Base-by-base conservation (phyloP, 2,888 invertebrate genomes). In the Creontiades dilutus region DNA sequence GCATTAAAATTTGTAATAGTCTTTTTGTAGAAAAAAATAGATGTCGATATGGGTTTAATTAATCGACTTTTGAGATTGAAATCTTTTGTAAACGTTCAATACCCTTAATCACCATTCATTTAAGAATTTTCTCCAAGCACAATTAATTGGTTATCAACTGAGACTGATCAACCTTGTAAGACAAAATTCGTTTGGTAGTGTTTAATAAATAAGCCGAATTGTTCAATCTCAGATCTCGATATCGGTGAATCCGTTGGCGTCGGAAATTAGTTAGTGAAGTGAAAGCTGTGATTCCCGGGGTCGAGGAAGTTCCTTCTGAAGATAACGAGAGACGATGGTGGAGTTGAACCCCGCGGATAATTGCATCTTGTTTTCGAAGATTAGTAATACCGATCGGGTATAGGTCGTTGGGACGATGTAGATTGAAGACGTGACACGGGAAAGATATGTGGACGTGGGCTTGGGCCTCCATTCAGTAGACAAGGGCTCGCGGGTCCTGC, bases 361-460 rank as follows among this genome's bases (percentile, higher is more conserved):
- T 68, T 68, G 68, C 68, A 68, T 23, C 68, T 68, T 68, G 68
- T 68, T 68, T 7, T 68, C 23, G 68, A 23, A 68, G 68, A 68
- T 68, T 19, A 68, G 68, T 68, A 68, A 68, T 68, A 68, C 68
- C 68, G 68, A 68, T 68, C 68, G 23, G 68, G 68, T 68, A 19
- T 68, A 68, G 23, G 23, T 68, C 68, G 11, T 68, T 68, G 68
- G 68, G 23, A 68, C 68, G 68, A 68, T 68, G 68, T 68, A 68
- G 68, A 68, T 68, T 68, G 68, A 68, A 68, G 68, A 68, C 68
- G 68, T 68, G 68, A 68, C 68, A 68, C 68, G 68, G 23, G 68
- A 23, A 68, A 68, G 68, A 68, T 68, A 68, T 68, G 68, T 68
- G 23, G 27, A 68, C 68, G 68, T 68, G 68, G 68, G 68, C 11